phyloP scores from a whole-genome alignment of 2,888 invertebrate species.

The Cantharis rufa region DNA sequence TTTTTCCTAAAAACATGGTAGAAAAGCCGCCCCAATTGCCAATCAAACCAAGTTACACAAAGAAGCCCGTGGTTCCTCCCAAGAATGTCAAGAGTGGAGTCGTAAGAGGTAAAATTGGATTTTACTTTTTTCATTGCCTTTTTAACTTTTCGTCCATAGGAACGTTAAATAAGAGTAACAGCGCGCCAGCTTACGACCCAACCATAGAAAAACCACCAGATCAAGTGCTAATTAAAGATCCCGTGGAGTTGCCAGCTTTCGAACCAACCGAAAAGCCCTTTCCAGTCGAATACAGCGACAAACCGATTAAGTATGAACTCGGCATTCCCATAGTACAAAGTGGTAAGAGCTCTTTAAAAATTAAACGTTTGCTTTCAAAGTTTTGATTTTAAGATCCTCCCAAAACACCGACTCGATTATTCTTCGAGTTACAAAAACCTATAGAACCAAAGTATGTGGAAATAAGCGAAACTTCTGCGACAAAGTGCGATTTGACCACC shows the following conservation, averaged over 20 bases:
- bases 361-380: neutral
- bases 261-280: neutral
- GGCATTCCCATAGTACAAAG: slow-evolving; percentile 44
- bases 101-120: slow-evolving; percentile 48
- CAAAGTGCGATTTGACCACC: neutral
- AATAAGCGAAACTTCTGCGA: neutral
- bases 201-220: slow-evolving; percentile 25
- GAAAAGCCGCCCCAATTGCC: slow-evolving; percentile 50
- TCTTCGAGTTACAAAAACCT: slow-evolving; percentile 47
- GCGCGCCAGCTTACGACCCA: slow-evolving; percentile 79
- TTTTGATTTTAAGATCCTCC: slow-evolving; percentile 39
- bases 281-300: neutral
- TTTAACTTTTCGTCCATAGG: slow-evolving; percentile 39
- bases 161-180: slow-evolving; percentile 77
- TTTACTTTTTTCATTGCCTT: neutral
- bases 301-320: slow-evolving; percentile 41
- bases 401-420: slow-evolving; percentile 51
- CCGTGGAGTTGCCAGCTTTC: no score
- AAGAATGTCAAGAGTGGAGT: slow-evolving; percentile 45
- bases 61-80: slow-evolving; percentile 50
- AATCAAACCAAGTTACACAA: slow-evolving; percentile 40
- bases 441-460: slow-evolving; percentile 45
- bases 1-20: slow-evolving; percentile 42
- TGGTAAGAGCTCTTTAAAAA: neutral
- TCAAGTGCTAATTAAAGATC: neutral